Conservation (phyloP, 23 tunicate species). For the Diplosoma virens region DNA sequence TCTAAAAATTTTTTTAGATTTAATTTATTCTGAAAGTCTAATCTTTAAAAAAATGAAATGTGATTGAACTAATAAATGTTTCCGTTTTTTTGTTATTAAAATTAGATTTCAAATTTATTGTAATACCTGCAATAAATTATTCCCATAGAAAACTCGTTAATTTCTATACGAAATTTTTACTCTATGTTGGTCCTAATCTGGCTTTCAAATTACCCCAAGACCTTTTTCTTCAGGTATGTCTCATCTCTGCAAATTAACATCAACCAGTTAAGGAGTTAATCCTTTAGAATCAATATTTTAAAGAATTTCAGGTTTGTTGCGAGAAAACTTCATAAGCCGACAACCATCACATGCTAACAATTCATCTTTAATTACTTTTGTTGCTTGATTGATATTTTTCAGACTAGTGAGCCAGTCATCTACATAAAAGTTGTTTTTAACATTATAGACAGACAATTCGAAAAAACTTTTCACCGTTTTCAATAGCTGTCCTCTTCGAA, state of each 20-base stretch:
- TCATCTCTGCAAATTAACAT: background rate
- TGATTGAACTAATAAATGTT: too few species aligned
- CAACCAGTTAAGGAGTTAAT: background rate
- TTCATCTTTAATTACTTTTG: background rate
- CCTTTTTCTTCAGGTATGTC: background rate
- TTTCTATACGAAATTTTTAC: too few species aligned
- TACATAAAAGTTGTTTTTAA: background rate
- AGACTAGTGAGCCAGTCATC: slow-evolving; percentile 4
- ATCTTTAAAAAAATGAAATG: too few species aligned
- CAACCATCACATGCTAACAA: background rate
- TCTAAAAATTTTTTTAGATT: too few species aligned
- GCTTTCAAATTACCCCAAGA: background rate
- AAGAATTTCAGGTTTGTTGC: background rate
- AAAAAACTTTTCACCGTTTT: background rate
- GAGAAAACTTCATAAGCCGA: background rate
- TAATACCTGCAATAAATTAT: too few species aligned
- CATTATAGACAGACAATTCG: background rate
- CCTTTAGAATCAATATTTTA: background rate
- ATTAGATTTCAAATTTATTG: too few species aligned
- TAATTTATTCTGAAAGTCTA: too few species aligned
- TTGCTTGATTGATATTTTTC: background rate
- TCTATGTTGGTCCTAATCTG: too few species aligned
- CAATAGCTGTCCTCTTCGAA: background rate
- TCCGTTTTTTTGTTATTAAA: too few species aligned
- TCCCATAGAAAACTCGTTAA: too few species aligned